These are phyloP conservation scores for Sapayoa aenigma DNA, from an alignment of 2,113 vertebrate genomes.

Conservation along the genomic window DNA sequence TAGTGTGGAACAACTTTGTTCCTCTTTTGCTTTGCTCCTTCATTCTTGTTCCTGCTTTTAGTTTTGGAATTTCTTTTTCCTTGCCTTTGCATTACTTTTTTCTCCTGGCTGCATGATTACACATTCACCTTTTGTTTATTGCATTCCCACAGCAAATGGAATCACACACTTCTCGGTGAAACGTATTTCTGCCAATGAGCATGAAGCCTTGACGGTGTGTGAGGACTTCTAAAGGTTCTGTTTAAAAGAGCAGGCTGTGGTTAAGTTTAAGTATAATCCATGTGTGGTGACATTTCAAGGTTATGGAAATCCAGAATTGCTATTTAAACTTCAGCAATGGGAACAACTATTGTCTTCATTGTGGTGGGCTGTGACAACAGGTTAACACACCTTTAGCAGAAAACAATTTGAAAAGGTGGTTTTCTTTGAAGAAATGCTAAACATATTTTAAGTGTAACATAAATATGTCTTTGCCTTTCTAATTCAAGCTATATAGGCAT, in stretches of 20 bases:
- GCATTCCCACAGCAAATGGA: not conserved
- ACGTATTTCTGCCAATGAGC: not conserved
- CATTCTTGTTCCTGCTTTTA: not conserved
- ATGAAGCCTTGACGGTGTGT: not conserved
- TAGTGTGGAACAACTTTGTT: not conserved
- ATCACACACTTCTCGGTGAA: not conserved
- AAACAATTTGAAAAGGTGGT: conserved; percentile 52
- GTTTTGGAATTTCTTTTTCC: not conserved
- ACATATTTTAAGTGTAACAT: conserved; percentile 70
- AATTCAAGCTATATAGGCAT: conserved; percentile 46
- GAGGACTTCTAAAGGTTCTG: not conserved
- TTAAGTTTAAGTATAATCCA: not conserved
- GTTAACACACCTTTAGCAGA: conserved; percentile 49
- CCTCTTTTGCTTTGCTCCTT: not conserved
- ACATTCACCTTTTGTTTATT: not conserved
- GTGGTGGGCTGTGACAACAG: not conserved
- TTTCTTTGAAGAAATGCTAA: conserved; percentile 51
- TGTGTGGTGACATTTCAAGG: conserved; percentile 44
- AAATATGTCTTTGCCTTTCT: conserved; percentile 62
- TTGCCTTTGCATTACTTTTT: not conserved
- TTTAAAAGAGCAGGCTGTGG: not conserved
- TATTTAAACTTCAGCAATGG: not conserved
- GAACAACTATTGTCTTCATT: conserved; percentile 17
- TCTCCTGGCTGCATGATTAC: not conserved
- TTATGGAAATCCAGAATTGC: not conserved